Evolutionary conservation across 37 sponge, comb jelly and placozoan genomes (phyloP).

Genomic region (Tethya wilhelma): DNA sequence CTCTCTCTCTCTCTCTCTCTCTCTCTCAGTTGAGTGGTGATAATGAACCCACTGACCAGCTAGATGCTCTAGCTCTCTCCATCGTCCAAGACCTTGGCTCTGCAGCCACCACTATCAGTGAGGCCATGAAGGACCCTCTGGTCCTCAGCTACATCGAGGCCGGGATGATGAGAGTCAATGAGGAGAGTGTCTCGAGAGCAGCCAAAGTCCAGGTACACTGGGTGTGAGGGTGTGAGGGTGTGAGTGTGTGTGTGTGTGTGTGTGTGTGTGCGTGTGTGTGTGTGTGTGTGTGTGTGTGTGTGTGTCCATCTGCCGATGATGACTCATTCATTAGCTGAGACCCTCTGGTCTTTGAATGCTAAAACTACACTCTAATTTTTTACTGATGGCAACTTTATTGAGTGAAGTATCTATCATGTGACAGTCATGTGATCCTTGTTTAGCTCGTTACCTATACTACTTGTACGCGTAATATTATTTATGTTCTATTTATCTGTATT

Average conservation of each 20-base stretch:
- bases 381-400: constrained; percentile 14
- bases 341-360: not conserved
- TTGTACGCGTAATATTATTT: no score
- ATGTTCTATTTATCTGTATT: not conserved
- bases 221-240: not conserved
- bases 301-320: constrained; percentile 1
- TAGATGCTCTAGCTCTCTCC: constrained; percentile 55
- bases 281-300: constrained; percentile 23
- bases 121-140: constrained; percentile 66
- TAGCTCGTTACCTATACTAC: no score
- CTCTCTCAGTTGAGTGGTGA: constrained; percentile 46
- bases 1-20: constrained; percentile 39
- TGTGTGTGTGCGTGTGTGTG: constrained; percentile 23
- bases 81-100: constrained; percentile 56
- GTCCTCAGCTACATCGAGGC: constrained; percentile 78
- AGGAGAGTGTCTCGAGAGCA: constrained; percentile 56
- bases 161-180: constrained; percentile 74
- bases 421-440: not conserved
- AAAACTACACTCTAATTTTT: constrained; percentile 31
- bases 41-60: constrained; percentile 52
- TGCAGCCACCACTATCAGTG: constrained; percentile 61
- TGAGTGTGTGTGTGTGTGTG: not conserved
- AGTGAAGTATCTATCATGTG: not conserved
- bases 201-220: constrained; percentile 65
- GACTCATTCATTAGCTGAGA: not conserved